Conservation (phyloP, 2,888 invertebrate genomes). For the Neocrepidodera transversa region DNA sequence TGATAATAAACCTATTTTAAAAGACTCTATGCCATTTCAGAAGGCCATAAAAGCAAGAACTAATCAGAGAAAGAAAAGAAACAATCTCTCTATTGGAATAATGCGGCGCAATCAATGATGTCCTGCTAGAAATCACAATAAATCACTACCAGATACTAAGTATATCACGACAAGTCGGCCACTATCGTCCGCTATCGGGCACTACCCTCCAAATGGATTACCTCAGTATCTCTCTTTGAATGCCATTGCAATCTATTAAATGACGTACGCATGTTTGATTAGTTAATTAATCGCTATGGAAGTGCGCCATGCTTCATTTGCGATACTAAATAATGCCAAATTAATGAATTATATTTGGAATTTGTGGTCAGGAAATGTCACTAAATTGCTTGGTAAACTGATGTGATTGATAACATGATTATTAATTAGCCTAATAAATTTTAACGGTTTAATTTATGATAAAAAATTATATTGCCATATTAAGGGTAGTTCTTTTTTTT, state of each 20-base stretch:
- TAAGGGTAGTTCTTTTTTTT: too few species aligned
- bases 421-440: too few species aligned
- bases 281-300: constrained; percentile 33
- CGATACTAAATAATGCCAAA: constrained; percentile 3
- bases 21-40: too few species aligned
- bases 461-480: too few species aligned
- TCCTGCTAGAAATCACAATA: constrained; percentile 35
- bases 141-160: constrained; percentile 44
- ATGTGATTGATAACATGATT: too few species aligned
- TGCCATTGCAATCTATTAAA: constrained; percentile 36
- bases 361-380: background rate
- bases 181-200: constrained; percentile 36
- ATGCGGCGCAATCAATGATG: constrained; percentile 36
- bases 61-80: constrained; percentile 29
- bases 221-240: constrained; percentile 42
- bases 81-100: constrained; percentile 26
- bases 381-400: too few species aligned
- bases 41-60: background rate
- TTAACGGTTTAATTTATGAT: too few species aligned
- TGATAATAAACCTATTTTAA: too few species aligned
- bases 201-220: constrained; percentile 44
- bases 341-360: background rate
- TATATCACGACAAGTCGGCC: constrained; percentile 40
- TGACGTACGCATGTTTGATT: constrained; percentile 36
- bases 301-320: background rate